A percentile compares a stretch with the other conserved stretches of the same genome.
phyloP scores from a whole-genome alignment of 2,797 vertebrate species.

The Chaunax sp. region DNA sequence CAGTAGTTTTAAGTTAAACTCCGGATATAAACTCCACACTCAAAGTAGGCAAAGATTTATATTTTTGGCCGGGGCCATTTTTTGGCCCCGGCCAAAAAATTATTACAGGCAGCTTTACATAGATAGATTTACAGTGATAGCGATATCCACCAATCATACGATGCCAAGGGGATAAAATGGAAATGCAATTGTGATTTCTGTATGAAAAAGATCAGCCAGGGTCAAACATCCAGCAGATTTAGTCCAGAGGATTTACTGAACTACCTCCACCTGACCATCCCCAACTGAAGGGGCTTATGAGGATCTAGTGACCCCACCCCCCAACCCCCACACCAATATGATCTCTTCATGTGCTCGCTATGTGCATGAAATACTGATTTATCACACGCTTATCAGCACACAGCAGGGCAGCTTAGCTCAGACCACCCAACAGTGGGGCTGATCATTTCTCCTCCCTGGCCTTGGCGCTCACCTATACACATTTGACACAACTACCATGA shows the following conservation, averaged over 20 bases:
- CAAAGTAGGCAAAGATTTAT: no score
- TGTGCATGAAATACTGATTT: constrained; percentile 64
- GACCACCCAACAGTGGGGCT: constrained; percentile 26
- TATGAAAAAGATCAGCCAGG: constrained; percentile 7
- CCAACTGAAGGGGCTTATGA: constrained; percentile 46
- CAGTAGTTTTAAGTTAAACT: no score
- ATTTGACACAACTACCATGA: constrained; percentile 39
- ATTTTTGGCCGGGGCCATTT: no score
- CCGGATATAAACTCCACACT: no score
- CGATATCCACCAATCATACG: no score
- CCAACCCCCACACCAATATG: constrained; percentile 24
- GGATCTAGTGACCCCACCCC: constrained; percentile 53
- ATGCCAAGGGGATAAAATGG: no score
- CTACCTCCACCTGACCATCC: constrained; percentile 54
- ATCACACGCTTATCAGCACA: constrained; percentile 60
- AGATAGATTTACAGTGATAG: no score
- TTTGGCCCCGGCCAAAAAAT: no score
- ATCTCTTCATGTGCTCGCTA: constrained; percentile 49
- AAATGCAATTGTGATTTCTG: background rate
- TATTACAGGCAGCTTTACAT: no score
- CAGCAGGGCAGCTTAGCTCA: constrained; percentile 42
- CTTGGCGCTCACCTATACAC: constrained; percentile 65
- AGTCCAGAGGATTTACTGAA: constrained; percentile 40
- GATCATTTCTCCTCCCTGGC: constrained; percentile 32
- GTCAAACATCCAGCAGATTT: constrained; percentile 20